Base-by-base conservation (phyloP, 2,888 invertebrate genomes). In the Caenorhabditis parvicauda region DNA sequence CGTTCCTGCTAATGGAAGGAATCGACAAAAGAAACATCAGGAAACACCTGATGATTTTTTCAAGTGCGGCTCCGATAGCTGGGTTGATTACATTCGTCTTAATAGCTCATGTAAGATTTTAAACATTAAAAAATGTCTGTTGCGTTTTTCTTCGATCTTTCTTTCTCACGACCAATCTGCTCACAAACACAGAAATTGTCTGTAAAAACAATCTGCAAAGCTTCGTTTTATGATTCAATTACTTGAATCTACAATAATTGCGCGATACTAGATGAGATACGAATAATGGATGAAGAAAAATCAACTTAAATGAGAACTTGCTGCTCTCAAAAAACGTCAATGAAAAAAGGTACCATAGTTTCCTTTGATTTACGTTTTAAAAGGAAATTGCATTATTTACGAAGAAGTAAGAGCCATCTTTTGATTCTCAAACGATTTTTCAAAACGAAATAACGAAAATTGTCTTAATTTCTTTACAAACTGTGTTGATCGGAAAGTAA, bases 1-100 rank as follows among this genome's bases (percentile, higher is more conserved):
- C 95, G n/a, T 96, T 95, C 83, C 85, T 98, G 39, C 83, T 98
- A 64, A 94, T 95, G 81, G 94, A 93, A 79, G 93, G 93, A 5
- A 87, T 96, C 27, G 95, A 96, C 38, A 57, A 65, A 48, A 52
- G 67, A 87, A 90, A 90, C 67, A 94, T 96, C 77, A 86, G 91
- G 27, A 89, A 88, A 77, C 95, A 99, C 83, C 85, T 98, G 44
- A 83, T 91, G 27, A 87, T 94, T 67, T 99, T 98, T 84, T 91
- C 95, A 0, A 84, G 91, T 45, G 88, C 98, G 0, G 96, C 98
- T 0, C 98, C 98, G 0, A 81, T 90, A 24, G 85, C 91, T 4
- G 91, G 96, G 0, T 82, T 98, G 17, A 81, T 92, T 0, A 99
- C 98, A 0, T 98, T 90, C 83, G 90, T 93, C 82, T 88, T 91